Evolutionary conservation across 2,113 vertebrate genomes (phyloP).

Genomic region (Poecilia latipinna): DNA sequence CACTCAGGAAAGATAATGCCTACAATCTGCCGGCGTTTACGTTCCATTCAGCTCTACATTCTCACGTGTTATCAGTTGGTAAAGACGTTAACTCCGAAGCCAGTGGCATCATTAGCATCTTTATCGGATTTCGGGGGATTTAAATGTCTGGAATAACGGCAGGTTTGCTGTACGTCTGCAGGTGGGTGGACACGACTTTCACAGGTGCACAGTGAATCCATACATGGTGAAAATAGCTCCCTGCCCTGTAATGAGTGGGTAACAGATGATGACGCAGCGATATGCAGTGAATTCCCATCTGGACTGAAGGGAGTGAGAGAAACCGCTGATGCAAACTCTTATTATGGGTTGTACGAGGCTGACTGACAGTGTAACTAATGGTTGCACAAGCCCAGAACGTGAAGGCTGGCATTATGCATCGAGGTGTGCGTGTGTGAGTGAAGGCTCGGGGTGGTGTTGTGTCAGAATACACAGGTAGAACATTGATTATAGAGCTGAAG

Average conservation of each 20-base stretch:
- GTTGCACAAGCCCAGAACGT: slow-evolving; percentile 62
- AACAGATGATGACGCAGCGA: slow-evolving; percentile 63
- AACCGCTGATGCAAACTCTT: slow-evolving; percentile 49
- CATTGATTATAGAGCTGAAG: slow-evolving; percentile 37
- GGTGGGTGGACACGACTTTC: slow-evolving; percentile 38
- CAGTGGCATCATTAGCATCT: slow-evolving; percentile 24
- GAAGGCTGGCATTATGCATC: slow-evolving; percentile 63
- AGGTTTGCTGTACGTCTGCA: slow-evolving; percentile 9
- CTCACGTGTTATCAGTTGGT: slow-evolving; percentile 21
- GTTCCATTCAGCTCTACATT: slow-evolving; percentile 27
- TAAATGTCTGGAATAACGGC: slow-evolving; percentile 38
- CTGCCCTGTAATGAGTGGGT: slow-evolving; percentile 66
- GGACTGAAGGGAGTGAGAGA: slow-evolving; percentile 43
- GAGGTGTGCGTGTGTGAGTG: slow-evolving; percentile 24
- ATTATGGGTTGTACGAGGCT: slow-evolving; percentile 69
- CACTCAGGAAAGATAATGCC: slow-evolving; percentile 4
- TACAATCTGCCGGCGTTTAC: slow-evolving; percentile 26
- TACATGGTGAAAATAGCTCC: slow-evolving; percentile 55
- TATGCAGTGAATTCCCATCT: slow-evolving; percentile 62
- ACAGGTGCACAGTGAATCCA: slow-evolving; percentile 65
- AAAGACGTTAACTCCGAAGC: slow-evolving; percentile 43
- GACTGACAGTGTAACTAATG: slow-evolving; percentile 62
- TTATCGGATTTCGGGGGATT: slow-evolving; percentile 40
- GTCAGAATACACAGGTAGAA: slow-evolving; percentile 59
- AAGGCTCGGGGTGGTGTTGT: slow-evolving; percentile 36